Evolutionary conservation across 2,888 invertebrate genomes (phyloP), one percentile per base, ranked within the genome.

Genomic region (Ochropleura plecta): DNA sequence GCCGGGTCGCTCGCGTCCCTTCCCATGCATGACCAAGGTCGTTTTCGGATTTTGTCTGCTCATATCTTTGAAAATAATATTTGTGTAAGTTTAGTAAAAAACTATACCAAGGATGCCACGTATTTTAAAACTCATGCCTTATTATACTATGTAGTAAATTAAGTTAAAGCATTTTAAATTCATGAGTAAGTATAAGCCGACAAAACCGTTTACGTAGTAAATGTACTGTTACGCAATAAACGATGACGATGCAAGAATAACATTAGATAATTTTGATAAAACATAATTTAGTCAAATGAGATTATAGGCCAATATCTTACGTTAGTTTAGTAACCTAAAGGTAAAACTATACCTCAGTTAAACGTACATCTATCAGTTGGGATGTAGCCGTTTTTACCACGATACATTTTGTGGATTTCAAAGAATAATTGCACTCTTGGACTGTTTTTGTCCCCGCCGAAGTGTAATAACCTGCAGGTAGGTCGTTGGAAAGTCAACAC

Each of bases 401-500:
- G 83, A 87, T 79, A 86, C 82, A 88, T 89, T 85, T 83, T 86
- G 82, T 85, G 74, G 87, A 91, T 90, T 93, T 91, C 88, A 84
- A 90, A 92, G 87, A 87, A 88, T 87, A 93, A 92, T 91, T 90
- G 86, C 88, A 89, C 84, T 87, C 76, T 81, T 86, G 88, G 86
- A 87, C 85, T 87, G 92, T 94, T 95, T 95, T 95, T 95, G 94
- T 94, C 92, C 91, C 91, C 86, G 86, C 67, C 82, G 86, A 88
- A 89, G 95, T 93, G 93, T 92, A 95, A 94, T 94, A 95, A 95
- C 95, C 95, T 92, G 90, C 90, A 91, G 94, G 94, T 93, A 95
- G 95, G 95, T 93, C 94, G 91, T 81, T 90, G 90, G 92, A 95
- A 95, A 94, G 95, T 95, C 95, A 93, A 87, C 89, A 87, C 86